A percentile compares a stretch with the other conserved stretches of the same genome.
phyloP scores from a whole-genome alignment of 2,113 vertebrate species.

The Corydoras sp. region DNA sequence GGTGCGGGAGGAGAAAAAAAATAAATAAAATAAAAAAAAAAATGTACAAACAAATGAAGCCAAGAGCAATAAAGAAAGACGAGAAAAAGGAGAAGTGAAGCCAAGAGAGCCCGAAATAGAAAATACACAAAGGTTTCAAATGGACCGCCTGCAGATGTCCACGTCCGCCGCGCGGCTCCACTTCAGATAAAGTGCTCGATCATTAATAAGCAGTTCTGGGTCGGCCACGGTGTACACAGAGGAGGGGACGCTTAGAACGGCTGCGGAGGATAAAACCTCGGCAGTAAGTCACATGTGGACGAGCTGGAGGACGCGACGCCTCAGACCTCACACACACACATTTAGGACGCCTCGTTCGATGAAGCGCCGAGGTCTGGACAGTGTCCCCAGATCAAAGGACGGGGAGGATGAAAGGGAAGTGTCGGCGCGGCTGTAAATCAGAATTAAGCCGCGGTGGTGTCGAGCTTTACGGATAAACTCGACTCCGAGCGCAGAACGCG shows the following conservation, averaged over 20 bases:
- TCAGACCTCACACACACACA: background rate
- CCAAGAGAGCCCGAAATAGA: too few relatives aligned
- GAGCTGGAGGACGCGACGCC: slow-evolving; percentile 5
- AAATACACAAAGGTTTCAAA: too few relatives aligned
- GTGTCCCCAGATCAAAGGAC: background rate
- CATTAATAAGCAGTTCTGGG: too few relatives aligned
- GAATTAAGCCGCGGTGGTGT: background rate
- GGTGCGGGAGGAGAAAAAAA: too few relatives aligned
- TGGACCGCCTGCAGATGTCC: too few relatives aligned
- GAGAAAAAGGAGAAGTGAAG: too few relatives aligned
- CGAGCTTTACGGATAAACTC: background rate
- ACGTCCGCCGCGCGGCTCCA: too few relatives aligned
- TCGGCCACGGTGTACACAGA: background rate
- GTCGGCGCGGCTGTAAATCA: slow-evolving; percentile 1
- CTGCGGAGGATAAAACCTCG: background rate
- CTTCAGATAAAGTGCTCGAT: too few relatives aligned
- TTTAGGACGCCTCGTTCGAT: background rate
- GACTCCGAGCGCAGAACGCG: background rate
- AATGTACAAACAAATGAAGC: too few relatives aligned
- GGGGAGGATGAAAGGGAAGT: background rate
- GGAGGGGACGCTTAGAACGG: slow-evolving; percentile 26
- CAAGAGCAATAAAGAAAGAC: too few relatives aligned
- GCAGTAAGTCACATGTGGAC: slow-evolving; percentile 6
- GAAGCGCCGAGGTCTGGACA: background rate
- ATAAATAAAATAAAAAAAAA: too few relatives aligned